Evolutionary conservation across 2,797 vertebrate genomes (phyloP).

Genomic region (Enteromius mattozi): DNA sequence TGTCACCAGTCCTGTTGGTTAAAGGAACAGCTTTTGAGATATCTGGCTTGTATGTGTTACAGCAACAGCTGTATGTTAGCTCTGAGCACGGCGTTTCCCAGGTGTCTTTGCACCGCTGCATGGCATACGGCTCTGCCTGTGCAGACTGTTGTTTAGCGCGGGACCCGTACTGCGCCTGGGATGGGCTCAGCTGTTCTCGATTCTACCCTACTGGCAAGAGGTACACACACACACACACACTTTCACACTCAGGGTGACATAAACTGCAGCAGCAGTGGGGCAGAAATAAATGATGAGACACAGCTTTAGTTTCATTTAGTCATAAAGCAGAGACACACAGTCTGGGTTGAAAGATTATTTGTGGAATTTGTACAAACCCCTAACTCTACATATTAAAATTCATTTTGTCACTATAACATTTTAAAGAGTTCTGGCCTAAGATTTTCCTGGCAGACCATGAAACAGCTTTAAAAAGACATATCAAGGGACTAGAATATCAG

Average conservation of each 20-base stretch:
- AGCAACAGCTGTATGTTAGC: slow-evolving; percentile 98
- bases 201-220: slow-evolving; percentile 96
- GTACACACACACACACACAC: slow-evolving; percentile 68
- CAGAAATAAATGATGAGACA: slow-evolving; percentile 7
- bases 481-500: not conserved
- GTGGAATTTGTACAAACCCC: not conserved
- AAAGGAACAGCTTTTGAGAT: slow-evolving; percentile 71
- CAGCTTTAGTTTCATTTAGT: slow-evolving; percentile 22
- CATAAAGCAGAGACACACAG: slow-evolving; percentile 9
- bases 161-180: slow-evolving; percentile 97
- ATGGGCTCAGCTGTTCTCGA: slow-evolving; percentile 92
- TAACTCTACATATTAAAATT: not conserved
- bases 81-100: slow-evolving; percentile 93
- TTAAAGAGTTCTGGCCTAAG: not conserved
- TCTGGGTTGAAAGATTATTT: not conserved
- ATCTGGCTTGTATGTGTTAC: slow-evolving; percentile 74
- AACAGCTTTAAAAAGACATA: not conserved
- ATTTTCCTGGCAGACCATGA: not conserved
- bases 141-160: slow-evolving; percentile 97
- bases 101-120: slow-evolving; percentile 93
- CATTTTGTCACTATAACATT: not conserved
- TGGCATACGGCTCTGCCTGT: slow-evolving; percentile 92
- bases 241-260: slow-evolving; percentile 5
- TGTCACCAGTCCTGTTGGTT: slow-evolving; percentile 68
- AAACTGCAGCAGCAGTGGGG: not conserved